Evolutionary conservation across 1,140 invertebrate genomes (phyloP), one percentile per base, ranked within the genome.

Genomic region (Himalopsyche phryganea): DNA sequence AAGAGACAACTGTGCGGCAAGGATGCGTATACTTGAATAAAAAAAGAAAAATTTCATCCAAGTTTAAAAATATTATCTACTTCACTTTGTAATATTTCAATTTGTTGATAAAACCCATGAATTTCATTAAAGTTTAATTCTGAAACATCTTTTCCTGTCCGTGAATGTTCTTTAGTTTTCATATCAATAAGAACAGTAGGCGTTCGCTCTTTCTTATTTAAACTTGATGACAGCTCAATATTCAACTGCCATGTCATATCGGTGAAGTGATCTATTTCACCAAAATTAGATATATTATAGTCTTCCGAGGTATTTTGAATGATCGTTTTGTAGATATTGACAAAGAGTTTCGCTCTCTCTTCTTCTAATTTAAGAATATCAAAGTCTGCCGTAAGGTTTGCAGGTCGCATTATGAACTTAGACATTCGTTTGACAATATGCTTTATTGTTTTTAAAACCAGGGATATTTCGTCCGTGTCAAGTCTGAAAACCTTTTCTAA

Each of bases 401-500:
- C 42, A 10, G 63, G 63, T 19, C 41, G 55, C 56, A 65, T 61
- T n/a, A 65, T 18, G 40, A 65, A 61, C 52, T 58, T 61, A 6
- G 59, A 58, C 54, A 65, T 55, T 17, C 59, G 47, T 51, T 59
- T 60, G 14, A 58, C 42, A 11, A 65, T 55, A 17, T 61, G 53
- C 13, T 47, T 17, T 9, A 58, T 61, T 2, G 50, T 58, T 59
- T 65, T 65, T 9, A 61, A 52, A 20, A 61, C 2, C 1, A 61
- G 18, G 28, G 20, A 48, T 4, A 65, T 44, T 33, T 61, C 13
- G 6, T 58, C 42, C 7, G 54, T 6, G 1, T 61, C 33, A 4
- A 64, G 42, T 47, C 53, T 64, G n/a, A 64, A 51, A 17, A 64
- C 55, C 44, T 55, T 64, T 41, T 64, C 62, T 40, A 64, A 42